Percentiles rank a stretch among this genome's conserved stretches.
These are phyloP conservation scores for Gobio occitaniae DNA, from an alignment of 2,797 vertebrate species.

Conservation along the genomic window DNA sequence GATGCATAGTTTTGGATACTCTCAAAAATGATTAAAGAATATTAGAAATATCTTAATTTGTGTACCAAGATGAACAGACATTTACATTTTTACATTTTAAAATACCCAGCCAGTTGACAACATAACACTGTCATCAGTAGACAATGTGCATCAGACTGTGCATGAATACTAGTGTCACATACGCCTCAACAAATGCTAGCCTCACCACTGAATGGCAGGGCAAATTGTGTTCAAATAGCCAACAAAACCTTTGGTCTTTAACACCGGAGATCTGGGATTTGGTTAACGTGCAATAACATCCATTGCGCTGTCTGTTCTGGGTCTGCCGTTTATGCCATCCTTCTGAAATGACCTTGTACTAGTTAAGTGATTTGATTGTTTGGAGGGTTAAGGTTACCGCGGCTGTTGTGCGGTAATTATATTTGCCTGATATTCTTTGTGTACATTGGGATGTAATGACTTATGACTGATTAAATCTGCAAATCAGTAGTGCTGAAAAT, in stretches of 20 bases:
- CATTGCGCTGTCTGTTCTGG: not conserved
- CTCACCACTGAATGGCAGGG: not conserved
- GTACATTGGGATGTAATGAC: slow-evolving; percentile 16
- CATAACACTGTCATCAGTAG: not conserved
- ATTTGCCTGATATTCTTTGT: slow-evolving; percentile 21
- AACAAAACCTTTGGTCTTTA: not conserved
- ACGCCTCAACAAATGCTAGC: not conserved
- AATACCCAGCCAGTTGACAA: not conserved
- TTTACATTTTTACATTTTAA: not conserved
- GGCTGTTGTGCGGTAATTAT: slow-evolving; percentile 8
- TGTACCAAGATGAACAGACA: not conserved
- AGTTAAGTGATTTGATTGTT: slow-evolving; percentile 20
- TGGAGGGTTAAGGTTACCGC: not conserved
- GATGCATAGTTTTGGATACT: not conserved
- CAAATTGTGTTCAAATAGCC: not conserved
- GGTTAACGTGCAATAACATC: not conserved
- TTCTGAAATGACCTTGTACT: slow-evolving; percentile 1
- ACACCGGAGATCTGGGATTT: not conserved
- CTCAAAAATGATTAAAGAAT: not conserved
- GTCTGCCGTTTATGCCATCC: not conserved
- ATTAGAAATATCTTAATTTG: not conserved
- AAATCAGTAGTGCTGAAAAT: slow-evolving; percentile 3
- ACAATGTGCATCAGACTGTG: not conserved
- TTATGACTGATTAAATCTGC: slow-evolving; percentile 39
- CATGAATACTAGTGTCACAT: not conserved